Conservation (phyloP, 2,113 vertebrate species). For the Gallinago paraguaiae region DNA sequence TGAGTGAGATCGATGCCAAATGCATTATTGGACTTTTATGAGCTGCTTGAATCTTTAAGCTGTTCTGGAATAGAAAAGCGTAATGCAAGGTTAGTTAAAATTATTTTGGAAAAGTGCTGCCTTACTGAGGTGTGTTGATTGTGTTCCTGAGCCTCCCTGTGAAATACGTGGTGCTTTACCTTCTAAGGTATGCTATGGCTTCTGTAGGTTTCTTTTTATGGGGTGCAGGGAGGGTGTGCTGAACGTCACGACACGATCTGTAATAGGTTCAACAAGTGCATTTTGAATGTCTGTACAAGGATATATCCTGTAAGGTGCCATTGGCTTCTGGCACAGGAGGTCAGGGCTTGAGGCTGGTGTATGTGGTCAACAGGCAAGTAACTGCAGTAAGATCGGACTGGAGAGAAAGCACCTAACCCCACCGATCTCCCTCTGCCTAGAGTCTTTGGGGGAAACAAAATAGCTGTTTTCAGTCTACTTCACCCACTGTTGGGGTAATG, state of each 20-base stretch:
- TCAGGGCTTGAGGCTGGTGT: not conserved
- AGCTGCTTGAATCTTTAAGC: slow-evolving; percentile 20
- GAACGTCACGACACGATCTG: not conserved
- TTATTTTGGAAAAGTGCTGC: not conserved
- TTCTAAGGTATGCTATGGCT: not conserved
- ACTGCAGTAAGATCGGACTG: not conserved
- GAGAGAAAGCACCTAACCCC: not conserved
- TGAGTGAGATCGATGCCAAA: slow-evolving; percentile 37
- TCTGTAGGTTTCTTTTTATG: not conserved
- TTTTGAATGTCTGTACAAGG: not conserved
- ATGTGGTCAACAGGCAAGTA: not conserved
- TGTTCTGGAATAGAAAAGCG: not conserved
- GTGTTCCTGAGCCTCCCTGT: not conserved
- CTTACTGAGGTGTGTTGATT: not conserved
- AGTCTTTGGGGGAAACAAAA: not conserved
- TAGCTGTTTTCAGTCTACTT: not conserved
- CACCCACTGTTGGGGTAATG: not conserved
- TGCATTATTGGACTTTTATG: slow-evolving; percentile 40
- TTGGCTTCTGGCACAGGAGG: not conserved
- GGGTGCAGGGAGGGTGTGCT: not conserved
- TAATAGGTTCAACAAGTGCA: not conserved
- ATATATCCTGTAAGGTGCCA: not conserved
- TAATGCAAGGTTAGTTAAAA: not conserved
- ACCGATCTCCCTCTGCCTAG: not conserved
- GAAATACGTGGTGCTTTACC: not conserved